A percentile compares a stretch with the other conserved stretches of the same genome.
Conservation (phyloP, 2,888 invertebrate genomes). For the Encarsia formosa region DNA sequence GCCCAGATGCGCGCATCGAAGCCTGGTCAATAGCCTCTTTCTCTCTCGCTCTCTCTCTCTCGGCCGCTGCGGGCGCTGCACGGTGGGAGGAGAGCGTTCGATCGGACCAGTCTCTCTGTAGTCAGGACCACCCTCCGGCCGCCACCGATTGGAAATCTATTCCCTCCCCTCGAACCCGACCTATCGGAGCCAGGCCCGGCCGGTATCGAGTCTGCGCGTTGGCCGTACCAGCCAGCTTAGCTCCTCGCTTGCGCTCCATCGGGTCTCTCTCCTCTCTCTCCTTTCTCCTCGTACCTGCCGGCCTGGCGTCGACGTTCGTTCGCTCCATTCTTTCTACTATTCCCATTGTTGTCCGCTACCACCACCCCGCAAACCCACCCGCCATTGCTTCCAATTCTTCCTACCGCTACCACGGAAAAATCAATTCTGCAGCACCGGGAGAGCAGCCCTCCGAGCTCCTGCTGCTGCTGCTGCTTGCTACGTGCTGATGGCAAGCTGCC, state of each 20-base stretch:
- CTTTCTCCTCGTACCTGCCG: constrained; percentile 21
- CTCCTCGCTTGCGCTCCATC: constrained; percentile 26
- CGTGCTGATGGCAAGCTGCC: no score
- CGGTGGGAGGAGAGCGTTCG: constrained; percentile 18
- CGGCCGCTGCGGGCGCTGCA: constrained; percentile 10
- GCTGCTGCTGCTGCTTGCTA: background rate
- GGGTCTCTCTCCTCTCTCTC: constrained; percentile 22
- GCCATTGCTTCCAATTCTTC: constrained; percentile 22
- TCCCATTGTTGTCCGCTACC: constrained; percentile 23
- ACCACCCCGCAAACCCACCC: constrained; percentile 15
- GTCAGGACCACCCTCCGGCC: constrained; percentile 16
- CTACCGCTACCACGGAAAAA: constrained; percentile 20
- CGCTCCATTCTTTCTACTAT: constrained; percentile 29
- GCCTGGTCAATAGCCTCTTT: constrained; percentile 47
- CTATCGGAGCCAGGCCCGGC: constrained; percentile 52
- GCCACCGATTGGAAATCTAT: constrained; percentile 52
- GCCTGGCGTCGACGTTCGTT: background rate
- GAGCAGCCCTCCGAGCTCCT: background rate
- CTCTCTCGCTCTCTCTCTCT: constrained; percentile 15
- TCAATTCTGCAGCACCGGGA: constrained; percentile 22
- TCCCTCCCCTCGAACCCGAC: constrained; percentile 51
- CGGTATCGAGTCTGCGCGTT: constrained; percentile 51
- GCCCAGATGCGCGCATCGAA: constrained; percentile 53
- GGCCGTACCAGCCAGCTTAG: background rate
- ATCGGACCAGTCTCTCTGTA: constrained; percentile 1